phyloP scores from a whole-genome alignment of 2,888 invertebrate species.

The Acrobasis consociella region DNA sequence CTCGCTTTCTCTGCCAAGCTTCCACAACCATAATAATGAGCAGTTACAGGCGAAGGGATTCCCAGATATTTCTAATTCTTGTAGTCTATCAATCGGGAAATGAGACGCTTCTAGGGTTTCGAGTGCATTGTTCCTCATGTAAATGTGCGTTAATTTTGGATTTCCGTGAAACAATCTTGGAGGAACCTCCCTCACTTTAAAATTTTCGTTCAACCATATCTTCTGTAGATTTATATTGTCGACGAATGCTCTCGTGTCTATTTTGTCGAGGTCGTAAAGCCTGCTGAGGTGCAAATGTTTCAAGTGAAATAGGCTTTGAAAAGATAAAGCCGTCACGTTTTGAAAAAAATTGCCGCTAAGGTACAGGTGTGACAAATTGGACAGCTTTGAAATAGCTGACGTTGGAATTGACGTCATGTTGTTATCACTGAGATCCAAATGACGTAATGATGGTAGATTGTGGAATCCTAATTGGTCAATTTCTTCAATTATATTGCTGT shows the following conservation, averaged over 20 bases:
- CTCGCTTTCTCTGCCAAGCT: slow-evolving; percentile 80
- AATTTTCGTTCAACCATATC: slow-evolving; percentile 90
- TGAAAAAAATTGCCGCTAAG: slow-evolving; percentile 91
- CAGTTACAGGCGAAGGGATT: slow-evolving; percentile 95
- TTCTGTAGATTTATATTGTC: slow-evolving; percentile 92
- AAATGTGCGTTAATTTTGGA: slow-evolving; percentile 88
- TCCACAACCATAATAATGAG: slow-evolving; percentile 93
- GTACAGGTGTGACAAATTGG: slow-evolving; percentile 88
- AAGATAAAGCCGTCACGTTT: slow-evolving; percentile 88
- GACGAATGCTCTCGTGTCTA: slow-evolving; percentile 91
- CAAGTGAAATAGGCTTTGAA: slow-evolving; percentile 92
- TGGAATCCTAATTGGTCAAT: slow-evolving; percentile 89
- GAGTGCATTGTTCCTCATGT: slow-evolving; percentile 89
- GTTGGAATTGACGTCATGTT: slow-evolving; percentile 91
- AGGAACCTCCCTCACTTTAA: slow-evolving; percentile 88
- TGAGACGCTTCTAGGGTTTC: slow-evolving; percentile 90
- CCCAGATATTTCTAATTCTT: slow-evolving; percentile 88
- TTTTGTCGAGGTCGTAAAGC: slow-evolving; percentile 85
- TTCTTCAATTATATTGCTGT: slow-evolving; percentile 89
- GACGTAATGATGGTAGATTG: slow-evolving; percentile 87
- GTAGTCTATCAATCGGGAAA: slow-evolving; percentile 91
- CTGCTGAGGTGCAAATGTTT: slow-evolving; percentile 88
- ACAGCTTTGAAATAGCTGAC: slow-evolving; percentile 88
- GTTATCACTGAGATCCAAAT: slow-evolving; percentile 91
- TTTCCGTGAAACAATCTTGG: slow-evolving; percentile 92